Evolutionary conservation across 2,888 invertebrate genomes (phyloP).

Genomic region (Mesorhabditis belari): DNA sequence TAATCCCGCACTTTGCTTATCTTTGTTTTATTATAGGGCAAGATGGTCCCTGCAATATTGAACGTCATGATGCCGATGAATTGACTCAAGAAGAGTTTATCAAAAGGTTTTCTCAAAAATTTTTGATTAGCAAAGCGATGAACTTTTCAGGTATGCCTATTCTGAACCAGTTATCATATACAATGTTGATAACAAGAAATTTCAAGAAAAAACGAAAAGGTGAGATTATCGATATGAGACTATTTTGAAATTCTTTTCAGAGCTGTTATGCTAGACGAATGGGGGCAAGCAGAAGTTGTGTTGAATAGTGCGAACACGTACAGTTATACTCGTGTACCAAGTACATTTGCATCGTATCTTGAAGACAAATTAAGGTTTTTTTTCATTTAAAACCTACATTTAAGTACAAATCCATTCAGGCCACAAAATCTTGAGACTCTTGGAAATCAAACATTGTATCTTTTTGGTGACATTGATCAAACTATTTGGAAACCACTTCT

Average conservation of each 20-base stretch:
- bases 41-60: constrained; percentile 42
- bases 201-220: constrained; percentile 50
- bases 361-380: background rate
- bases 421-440: constrained; percentile 52
- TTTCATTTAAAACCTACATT: background rate
- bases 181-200: constrained; percentile 44
- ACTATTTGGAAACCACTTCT: constrained; percentile 57
- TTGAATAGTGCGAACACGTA: constrained; percentile 58
- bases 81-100: constrained; percentile 42
- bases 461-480: constrained; percentile 59
- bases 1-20: too few species aligned
- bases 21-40: constrained; percentile 7
- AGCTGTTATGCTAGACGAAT: constrained; percentile 52
- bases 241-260: background rate
- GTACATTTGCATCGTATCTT: background rate
- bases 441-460: constrained; percentile 56
- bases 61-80: constrained; percentile 34
- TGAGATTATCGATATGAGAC: constrained; percentile 7
- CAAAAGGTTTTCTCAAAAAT: constrained; percentile 15
- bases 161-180: constrained; percentile 47
- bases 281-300: constrained; percentile 53
- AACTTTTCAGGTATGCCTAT: constrained; percentile 42
- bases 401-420: constrained; percentile 25
- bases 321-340: constrained; percentile 54
- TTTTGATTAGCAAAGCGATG: background rate